These are phyloP conservation scores for Lagria hirta DNA, from an alignment of 2,888 invertebrate genomes.

Conservation along the genomic window DNA sequence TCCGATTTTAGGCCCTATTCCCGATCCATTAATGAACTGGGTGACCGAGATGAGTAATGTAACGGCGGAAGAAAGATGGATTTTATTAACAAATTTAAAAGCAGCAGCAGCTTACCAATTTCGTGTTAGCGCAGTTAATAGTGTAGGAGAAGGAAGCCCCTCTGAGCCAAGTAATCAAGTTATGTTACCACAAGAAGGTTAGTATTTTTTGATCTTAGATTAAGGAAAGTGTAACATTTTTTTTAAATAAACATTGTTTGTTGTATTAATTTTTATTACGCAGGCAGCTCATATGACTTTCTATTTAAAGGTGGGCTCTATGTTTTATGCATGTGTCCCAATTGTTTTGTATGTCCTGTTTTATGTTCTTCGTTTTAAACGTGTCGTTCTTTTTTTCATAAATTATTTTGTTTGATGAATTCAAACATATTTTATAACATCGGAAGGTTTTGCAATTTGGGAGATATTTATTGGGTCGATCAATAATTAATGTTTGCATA, in stretches of 20 bases:
- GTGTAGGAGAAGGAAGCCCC: conserved; percentile 91
- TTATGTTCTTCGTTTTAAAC: conserved; percentile 12
- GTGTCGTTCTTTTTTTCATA: conserved; percentile 22
- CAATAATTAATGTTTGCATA: no score
- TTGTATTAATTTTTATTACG: conserved; percentile 47
- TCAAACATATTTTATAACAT: no score
- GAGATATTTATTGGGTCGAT: no score
- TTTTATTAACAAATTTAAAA: conserved; percentile 80
- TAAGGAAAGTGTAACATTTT: no score
- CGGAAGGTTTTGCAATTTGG: no score
- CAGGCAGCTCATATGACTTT: conserved; percentile 53
- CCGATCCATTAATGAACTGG: conserved; percentile 85
- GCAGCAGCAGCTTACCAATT: conserved; percentile 97
- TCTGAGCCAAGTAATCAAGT: conserved; percentile 88
- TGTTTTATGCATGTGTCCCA: conserved; percentile 35
- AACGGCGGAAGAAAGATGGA: conserved; percentile 75
- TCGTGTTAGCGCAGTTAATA: conserved; percentile 93
- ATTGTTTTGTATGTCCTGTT: conserved; percentile 14
- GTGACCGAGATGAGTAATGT: conserved; percentile 85
- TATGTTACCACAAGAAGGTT: conserved; percentile 95
- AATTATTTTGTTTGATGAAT: not conserved
- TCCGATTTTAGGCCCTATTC: conserved; percentile 74
- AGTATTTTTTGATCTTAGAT: no score
- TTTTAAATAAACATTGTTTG: conserved; percentile 44
- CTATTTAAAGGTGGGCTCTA: conserved; percentile 52